Conservation (phyloP, 2,888 invertebrate genomes). For the Thera britannica region DNA sequence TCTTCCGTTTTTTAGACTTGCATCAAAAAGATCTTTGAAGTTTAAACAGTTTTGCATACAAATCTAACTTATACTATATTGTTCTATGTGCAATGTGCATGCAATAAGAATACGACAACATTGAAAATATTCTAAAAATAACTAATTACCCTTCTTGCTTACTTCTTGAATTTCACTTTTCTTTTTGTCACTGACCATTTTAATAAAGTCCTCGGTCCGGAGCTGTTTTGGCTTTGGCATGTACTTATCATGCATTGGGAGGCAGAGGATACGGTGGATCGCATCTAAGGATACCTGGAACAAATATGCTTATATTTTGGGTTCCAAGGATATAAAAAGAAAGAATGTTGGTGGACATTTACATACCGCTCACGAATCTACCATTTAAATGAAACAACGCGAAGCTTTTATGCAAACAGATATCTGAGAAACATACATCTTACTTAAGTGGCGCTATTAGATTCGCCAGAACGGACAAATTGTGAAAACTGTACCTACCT, state of each 20-base stretch:
- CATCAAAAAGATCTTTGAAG: too few species aligned
- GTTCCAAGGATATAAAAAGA: too few species aligned
- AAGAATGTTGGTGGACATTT: too few species aligned
- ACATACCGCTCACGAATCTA: too few species aligned
- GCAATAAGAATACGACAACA: conserved; percentile 44
- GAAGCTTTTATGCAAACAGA: too few species aligned
- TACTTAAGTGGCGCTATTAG: too few species aligned
- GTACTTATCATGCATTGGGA: conserved; percentile 72
- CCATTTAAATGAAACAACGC: too few species aligned
- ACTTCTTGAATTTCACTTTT: conserved; percentile 61
- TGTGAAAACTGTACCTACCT: too few species aligned
- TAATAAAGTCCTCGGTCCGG: conserved; percentile 59
- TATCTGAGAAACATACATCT: too few species aligned
- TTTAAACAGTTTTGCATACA: too few species aligned
- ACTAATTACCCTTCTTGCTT: conserved; percentile 76
- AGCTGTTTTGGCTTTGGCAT: conserved; percentile 45
- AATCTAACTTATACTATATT: background rate
- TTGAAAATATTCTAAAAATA: conserved; percentile 56
- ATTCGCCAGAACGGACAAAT: too few species aligned
- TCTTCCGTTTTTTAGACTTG: too few species aligned
- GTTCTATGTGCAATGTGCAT: conserved; percentile 20
- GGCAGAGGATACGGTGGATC: conserved; percentile 72
- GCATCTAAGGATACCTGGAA: conserved; percentile 71
- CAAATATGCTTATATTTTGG: background rate
- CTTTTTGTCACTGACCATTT: conserved; percentile 51